Evolutionary conservation across 1,140 invertebrate species (phyloP).

Genomic region (Helicoverpa zea): DNA sequence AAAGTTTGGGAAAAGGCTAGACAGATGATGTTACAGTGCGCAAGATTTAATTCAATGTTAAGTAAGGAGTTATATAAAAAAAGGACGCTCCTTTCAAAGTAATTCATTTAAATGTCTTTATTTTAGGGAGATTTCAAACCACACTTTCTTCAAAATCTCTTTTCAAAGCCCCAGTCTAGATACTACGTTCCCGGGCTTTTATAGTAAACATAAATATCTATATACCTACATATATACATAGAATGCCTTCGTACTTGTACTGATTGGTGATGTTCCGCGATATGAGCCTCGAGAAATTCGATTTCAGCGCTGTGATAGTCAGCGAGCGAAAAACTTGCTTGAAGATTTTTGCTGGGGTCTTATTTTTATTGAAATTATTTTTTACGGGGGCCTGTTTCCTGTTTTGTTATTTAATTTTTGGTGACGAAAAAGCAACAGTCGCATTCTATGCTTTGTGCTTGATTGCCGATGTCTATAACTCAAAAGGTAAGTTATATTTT

Average conservation of each 20-base stretch:
- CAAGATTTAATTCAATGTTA: too few species aligned
- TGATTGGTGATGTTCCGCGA: conserved; percentile 18
- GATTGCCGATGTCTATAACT: too few species aligned
- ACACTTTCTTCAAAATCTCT: background rate
- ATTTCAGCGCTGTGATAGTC: background rate
- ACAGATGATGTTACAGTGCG: too few species aligned
- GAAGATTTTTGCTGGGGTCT: background rate
- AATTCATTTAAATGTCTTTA: background rate
- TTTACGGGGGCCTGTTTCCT: too few species aligned
- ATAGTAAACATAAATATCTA: background rate
- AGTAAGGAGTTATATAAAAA: too few species aligned
- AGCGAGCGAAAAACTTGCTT: background rate
- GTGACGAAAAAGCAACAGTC: too few species aligned
- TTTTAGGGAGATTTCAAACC: background rate
- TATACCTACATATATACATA: background rate
- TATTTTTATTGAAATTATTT: too few species aligned
- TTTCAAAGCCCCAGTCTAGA: conserved; percentile 8
- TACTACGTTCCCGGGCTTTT: background rate
- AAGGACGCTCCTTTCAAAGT: too few species aligned
- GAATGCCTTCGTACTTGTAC: background rate
- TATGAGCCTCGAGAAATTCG: background rate
- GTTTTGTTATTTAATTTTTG: too few species aligned
- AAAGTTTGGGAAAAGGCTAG: too few species aligned
- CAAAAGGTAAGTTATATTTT: too few species aligned
- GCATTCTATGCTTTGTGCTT: too few species aligned